These are phyloP conservation scores for Acanthochromis polyacanthus DNA, from an alignment of 2,113 vertebrate genomes.

Conservation along the genomic window DNA sequence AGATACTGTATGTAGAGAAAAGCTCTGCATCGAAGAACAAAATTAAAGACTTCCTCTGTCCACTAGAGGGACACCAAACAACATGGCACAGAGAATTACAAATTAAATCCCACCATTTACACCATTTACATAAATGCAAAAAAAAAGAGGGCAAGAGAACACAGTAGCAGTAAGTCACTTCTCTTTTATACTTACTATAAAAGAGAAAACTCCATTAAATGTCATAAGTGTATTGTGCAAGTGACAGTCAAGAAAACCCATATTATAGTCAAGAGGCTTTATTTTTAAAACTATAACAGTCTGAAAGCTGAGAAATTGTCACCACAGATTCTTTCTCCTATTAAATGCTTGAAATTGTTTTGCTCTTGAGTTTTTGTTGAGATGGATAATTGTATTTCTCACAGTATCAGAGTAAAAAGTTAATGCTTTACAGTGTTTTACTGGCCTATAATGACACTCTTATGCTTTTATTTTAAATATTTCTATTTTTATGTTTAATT, in stretches of 20 bases:
- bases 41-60: constrained; percentile 30
- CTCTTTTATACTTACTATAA: too few species aligned
- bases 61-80: constrained; percentile 71
- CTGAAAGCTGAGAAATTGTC: neutral
- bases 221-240: too few species aligned
- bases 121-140: too few species aligned
- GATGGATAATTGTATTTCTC: neutral
- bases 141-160: too few species aligned
- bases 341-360: neutral
- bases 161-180: too few species aligned
- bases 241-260: too few species aligned
- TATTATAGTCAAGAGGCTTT: neutral
- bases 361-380: too few species aligned
- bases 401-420: neutral
- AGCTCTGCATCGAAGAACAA: neutral
- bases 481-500: too few species aligned
- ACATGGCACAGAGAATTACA: neutral
- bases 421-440: neutral
- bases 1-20: neutral
- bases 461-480: constrained; percentile 1
- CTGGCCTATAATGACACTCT: neutral
- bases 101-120: neutral
- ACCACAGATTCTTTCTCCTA: too few species aligned
- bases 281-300: neutral
- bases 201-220: too few species aligned